Evolutionary conservation across 2,888 invertebrate genomes (phyloP), one percentile per base, ranked within the genome.

Genomic region (Monoplex corrugatus): DNA sequence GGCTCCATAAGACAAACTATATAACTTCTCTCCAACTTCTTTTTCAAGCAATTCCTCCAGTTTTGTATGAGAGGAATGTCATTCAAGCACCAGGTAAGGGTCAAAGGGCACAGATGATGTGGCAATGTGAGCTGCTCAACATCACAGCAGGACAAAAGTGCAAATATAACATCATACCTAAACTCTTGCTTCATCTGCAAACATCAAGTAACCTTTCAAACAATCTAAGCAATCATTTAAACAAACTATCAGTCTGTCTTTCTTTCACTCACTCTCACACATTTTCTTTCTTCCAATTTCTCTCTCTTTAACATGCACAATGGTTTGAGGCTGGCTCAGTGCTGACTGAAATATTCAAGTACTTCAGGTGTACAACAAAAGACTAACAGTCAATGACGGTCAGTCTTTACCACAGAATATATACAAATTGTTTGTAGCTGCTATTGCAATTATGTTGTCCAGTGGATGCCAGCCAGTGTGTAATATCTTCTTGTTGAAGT

Each of bases 381-480:
- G 88, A 82, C 88, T 88, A 83, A 63, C 28, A 32, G 63, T 63
- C 88, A 44, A 84, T 80, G 68, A 87, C 87, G 86, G 91, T 93
- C 95, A 95, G 91, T 96, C 95, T 91, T 96, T 96, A 90, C 95
- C 94, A 89, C 95, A 95, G 92, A 96, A 95, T 92, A 96, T 92
- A 93, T 99, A 99, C 96, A 99, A 98, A 97, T 99, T 99, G 97
- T 99, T 99, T 95, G 99, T 99, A 95, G 99, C 99, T 90, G 99
- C 99, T 89, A 99, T 98, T 89, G 99, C 99, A 94, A 99, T 98
- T 94, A 99, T 98, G 96, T 99, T 99, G 96, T 99, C 99, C 96
- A 98, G 97, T 83, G 99, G 99, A 97, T 99, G 99, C 99, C 99
- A 99, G 96, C 99, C 99, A 91, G 99, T 96, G 97, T 99, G 99